These are phyloP conservation scores for Anoura caudifer DNA, from an alignment of 2,113 vertebrate genomes.

Conservation along the genomic window DNA sequence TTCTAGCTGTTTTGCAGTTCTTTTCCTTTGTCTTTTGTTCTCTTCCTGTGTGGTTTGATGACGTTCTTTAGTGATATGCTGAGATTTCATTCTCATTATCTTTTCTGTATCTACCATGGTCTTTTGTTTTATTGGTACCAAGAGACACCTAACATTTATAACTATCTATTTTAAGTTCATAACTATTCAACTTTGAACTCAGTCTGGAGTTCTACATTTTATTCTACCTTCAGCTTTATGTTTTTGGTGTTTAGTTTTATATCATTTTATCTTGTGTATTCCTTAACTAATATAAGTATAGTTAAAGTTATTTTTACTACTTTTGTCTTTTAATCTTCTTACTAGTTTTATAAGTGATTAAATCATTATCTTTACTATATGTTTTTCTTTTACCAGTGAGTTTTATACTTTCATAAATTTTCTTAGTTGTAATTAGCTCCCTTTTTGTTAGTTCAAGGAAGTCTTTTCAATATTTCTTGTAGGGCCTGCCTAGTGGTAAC, in stretches of 20 bases:
- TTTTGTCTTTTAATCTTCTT: not conserved
- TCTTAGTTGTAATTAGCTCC: not conserved
- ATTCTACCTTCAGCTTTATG: too few species aligned
- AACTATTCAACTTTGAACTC: not conserved
- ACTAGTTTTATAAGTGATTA: not conserved
- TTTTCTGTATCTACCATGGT: not conserved
- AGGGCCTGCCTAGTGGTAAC: not conserved
- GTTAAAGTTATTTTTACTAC: not conserved
- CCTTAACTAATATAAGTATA: not conserved
- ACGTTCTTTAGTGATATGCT: not conserved
- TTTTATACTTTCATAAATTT: not conserved
- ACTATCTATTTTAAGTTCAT: not conserved
- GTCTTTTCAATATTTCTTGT: not conserved
- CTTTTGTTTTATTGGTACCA: not conserved
- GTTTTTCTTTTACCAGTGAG: not conserved
- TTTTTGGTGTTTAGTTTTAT: not conserved
- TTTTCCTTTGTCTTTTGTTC: not conserved
- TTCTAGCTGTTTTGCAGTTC: not conserved
- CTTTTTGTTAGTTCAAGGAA: not conserved
- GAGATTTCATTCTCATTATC: not conserved
- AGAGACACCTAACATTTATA: not conserved
- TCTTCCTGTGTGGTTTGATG: not conserved
- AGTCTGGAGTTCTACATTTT: not conserved
- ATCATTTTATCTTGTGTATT: not conserved
- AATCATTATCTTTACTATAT: not conserved